Percentiles rank a stretch among this genome's conserved stretches.
phyloP scores from a whole-genome alignment of 2,888 invertebrate genomes.

The Carpatolechia fugitivella region DNA sequence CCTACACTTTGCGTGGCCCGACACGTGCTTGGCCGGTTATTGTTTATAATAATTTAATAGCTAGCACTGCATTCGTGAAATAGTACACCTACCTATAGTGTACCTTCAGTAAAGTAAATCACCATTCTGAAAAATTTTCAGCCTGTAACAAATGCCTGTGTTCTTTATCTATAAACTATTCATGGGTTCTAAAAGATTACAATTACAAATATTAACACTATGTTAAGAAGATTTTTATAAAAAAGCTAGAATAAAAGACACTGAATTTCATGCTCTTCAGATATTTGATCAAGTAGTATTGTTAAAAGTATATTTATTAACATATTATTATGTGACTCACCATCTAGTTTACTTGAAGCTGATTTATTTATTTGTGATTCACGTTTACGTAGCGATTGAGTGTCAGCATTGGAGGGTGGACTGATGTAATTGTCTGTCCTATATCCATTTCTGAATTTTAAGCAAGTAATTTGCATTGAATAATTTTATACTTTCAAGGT shows the following conservation, averaged over 20 bases:
- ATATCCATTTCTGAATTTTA: conserved; percentile 22
- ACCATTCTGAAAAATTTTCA: neutral
- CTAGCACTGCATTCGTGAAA: too few species aligned
- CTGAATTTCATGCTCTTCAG: neutral
- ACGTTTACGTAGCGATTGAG: conserved; percentile 14
- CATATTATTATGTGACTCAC: conserved; percentile 12
- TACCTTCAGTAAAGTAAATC: too few species aligned
- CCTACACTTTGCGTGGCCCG: too few species aligned
- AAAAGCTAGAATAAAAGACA: neutral
- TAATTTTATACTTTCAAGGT: conserved; percentile 16
- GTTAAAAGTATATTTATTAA: too few species aligned
- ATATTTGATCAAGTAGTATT: too few species aligned
- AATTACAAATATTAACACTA: conserved; percentile 6
- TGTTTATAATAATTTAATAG: too few species aligned
- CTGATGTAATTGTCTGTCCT: conserved; percentile 21
- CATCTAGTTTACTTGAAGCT: neutral
- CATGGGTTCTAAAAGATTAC: neutral
- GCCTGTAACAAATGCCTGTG: neutral
- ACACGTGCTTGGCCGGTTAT: too few species aligned
- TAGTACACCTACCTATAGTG: too few species aligned
- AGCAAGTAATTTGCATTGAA: conserved; percentile 11
- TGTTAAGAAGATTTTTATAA: conserved; percentile 9
- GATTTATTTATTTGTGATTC: conserved; percentile 10
- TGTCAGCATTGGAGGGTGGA: conserved; percentile 7
- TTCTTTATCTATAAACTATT: conserved; percentile 14